Conservation (phyloP, 2,797 vertebrate genomes). For the Pipistrellus pygmaeus region DNA sequence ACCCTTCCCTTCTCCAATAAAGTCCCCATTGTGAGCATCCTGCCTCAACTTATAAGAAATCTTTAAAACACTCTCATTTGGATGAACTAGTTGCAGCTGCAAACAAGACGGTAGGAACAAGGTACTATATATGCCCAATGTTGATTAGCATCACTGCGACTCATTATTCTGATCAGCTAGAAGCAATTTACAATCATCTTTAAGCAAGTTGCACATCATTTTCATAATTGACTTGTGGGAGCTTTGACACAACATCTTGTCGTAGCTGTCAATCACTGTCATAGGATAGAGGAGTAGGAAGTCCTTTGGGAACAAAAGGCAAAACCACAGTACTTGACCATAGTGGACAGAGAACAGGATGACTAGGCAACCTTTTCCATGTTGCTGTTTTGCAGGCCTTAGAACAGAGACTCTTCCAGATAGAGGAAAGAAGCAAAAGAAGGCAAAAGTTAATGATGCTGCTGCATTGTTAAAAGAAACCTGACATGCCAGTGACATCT, state of each 20-base stretch:
- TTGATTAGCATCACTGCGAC: slow-evolving; percentile 79
- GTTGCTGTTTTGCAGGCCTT: background rate
- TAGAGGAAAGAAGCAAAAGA: background rate
- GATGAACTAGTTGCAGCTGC: slow-evolving; percentile 81
- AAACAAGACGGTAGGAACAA: slow-evolving; percentile 69
- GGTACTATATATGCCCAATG: slow-evolving; percentile 74
- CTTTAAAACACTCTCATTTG: slow-evolving; percentile 74
- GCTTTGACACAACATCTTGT: slow-evolving; percentile 83
- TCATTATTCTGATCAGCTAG: slow-evolving; percentile 88
- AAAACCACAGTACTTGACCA: background rate
- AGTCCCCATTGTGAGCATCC: slow-evolving; percentile 26
- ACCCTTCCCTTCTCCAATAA: background rate
- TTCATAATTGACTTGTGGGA: slow-evolving; percentile 78
- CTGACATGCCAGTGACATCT: background rate
- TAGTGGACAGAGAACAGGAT: background rate
- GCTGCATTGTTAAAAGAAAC: background rate
- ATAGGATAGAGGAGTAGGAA: background rate
- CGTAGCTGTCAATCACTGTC: slow-evolving; percentile 80
- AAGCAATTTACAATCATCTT: slow-evolving; percentile 88
- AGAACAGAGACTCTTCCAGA: background rate
- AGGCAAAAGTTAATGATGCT: background rate
- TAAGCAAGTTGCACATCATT: slow-evolving; percentile 85
- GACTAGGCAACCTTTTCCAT: background rate
- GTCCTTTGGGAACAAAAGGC: background rate
- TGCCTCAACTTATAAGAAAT: slow-evolving; percentile 14